phyloP scores from a whole-genome alignment of 2,888 invertebrate genomes.

The Stenchaetothrips biformis region DNA sequence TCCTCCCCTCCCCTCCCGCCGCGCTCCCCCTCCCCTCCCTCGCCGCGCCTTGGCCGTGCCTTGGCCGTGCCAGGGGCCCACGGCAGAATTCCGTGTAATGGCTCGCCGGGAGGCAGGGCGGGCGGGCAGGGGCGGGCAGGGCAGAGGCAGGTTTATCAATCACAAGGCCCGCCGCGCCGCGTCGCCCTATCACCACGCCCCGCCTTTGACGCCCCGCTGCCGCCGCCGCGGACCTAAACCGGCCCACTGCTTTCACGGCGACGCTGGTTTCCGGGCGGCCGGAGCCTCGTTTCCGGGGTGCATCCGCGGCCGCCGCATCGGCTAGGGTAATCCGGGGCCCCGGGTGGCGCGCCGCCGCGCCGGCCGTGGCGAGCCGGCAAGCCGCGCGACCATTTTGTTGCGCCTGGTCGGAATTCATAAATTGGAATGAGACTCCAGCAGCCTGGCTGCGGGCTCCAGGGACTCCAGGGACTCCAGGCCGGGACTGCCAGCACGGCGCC shows the following conservation, averaged over 20 bases:
- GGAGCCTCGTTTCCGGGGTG: too few relatives aligned
- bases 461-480: too few relatives aligned
- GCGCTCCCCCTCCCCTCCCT: background rate
- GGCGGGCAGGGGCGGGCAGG: background rate
- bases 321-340: background rate
- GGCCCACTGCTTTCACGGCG: background rate
- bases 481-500: too few relatives aligned
- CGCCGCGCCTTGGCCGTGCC: too few relatives aligned
- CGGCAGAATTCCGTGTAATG: conserved; percentile 7
- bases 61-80: background rate
- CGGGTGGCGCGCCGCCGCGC: background rate
- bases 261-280: too few relatives aligned
- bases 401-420: conserved; percentile 24
- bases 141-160: background rate
- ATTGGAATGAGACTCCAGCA: conserved; percentile 6
- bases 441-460: too few relatives aligned
- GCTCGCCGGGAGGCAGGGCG: too few relatives aligned
- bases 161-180: background rate
- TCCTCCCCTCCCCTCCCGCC: background rate
- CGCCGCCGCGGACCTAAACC: too few relatives aligned
- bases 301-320: background rate
- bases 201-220: background rate
- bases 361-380: background rate
- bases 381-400: conserved; percentile 25
- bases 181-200: background rate